These are phyloP conservation scores for Phyllostomus hastatus DNA, from an alignment of 2,113 vertebrate species.

Conservation along the genomic window DNA sequence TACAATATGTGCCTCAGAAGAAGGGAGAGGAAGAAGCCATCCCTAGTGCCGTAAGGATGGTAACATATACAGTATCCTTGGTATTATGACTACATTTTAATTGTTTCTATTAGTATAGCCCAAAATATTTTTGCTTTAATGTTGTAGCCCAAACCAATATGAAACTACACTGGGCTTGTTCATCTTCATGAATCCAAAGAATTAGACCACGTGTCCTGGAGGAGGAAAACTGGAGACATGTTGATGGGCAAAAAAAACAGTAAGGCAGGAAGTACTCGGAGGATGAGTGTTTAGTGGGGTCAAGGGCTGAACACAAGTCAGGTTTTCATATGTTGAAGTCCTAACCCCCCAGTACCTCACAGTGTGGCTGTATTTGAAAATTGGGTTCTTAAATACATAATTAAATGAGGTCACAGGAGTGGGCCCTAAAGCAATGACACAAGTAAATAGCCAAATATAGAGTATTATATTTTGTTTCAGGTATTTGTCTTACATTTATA, in stretches of 20 bases:
- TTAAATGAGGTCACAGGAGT: too few species aligned
- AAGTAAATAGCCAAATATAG: background rate
- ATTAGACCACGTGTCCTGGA: background rate
- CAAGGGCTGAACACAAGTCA: background rate
- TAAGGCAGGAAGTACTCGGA: background rate
- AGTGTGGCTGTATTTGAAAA: too few species aligned
- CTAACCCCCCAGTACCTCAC: too few species aligned
- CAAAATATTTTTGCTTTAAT: background rate
- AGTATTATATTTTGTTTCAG: background rate
- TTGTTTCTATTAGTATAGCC: background rate
- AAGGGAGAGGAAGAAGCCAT: background rate
- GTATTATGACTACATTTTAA: background rate
- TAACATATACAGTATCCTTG: background rate
- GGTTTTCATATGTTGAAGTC: background rate
- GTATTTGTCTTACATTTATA: background rate
- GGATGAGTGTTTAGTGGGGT: background rate
- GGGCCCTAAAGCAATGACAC: background rate
- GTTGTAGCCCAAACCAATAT: background rate
- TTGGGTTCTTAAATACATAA: too few species aligned
- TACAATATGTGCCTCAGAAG: fast-evolving
- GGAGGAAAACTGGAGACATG: background rate
- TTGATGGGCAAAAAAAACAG: background rate
- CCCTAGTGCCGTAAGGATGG: background rate
- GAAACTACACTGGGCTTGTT: background rate
- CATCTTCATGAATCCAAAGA: background rate